phyloP scores from a whole-genome alignment of 2,113 vertebrate genomes.

The Coryphaenoides rupestris region DNA sequence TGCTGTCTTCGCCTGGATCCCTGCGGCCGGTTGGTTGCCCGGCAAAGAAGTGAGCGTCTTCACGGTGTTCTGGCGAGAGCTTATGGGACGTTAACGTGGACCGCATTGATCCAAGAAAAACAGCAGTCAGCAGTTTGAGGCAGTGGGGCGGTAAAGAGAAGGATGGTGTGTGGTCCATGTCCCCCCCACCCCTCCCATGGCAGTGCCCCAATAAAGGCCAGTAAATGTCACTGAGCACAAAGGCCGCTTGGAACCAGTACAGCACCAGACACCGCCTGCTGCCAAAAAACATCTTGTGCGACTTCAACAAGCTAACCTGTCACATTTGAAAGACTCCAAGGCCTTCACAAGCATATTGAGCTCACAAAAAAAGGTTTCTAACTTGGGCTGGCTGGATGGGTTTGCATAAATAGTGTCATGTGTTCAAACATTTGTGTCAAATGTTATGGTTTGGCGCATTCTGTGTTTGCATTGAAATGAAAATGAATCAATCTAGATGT shows the following conservation, averaged over 20 bases:
- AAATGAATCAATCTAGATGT: too few relatives aligned
- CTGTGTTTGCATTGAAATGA: too few relatives aligned
- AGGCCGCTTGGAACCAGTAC: background rate
- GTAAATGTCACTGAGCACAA: background rate
- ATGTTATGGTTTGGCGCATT: too few relatives aligned
- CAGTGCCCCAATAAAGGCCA: conserved; percentile 6
- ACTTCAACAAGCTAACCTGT: background rate
- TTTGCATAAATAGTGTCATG: background rate
- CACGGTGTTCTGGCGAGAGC: conserved; percentile 26
- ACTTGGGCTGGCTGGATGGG: background rate
- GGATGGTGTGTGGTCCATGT: conserved; percentile 38
- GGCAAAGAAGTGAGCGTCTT: conserved; percentile 23
- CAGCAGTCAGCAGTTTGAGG: conserved; percentile 16
- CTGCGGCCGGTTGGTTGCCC: background rate
- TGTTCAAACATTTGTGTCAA: too few relatives aligned
- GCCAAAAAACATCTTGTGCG: background rate
- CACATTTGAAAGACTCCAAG: background rate
- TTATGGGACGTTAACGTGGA: conserved; percentile 28
- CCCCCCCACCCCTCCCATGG: background rate
- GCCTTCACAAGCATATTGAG: background rate
- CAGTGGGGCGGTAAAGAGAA: background rate
- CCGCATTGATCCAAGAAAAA: conserved; percentile 37
- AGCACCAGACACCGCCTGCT: conserved; percentile 2
- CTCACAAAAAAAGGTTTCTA: background rate
- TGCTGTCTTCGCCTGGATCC: background rate